These are phyloP conservation scores for Gadopsis marmoratus DNA, from an alignment of 2,797 vertebrate genomes.

Conservation along the genomic window DNA sequence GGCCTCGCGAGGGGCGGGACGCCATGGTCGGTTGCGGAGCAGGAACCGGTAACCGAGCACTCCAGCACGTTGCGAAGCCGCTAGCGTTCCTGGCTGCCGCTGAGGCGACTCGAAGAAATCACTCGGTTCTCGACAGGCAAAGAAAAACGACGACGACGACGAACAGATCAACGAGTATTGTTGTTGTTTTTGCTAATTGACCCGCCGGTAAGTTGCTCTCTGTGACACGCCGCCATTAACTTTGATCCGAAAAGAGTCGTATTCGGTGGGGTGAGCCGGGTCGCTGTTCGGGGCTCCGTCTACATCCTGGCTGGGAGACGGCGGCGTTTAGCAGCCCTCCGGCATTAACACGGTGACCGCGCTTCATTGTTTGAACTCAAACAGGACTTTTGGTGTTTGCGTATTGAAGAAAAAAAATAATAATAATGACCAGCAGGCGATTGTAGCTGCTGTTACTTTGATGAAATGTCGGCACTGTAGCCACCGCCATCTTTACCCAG, in stretches of 20 bases:
- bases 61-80: slow-evolving; percentile 77
- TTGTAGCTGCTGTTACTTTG: accelerated
- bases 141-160: no score
- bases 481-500: not conserved
- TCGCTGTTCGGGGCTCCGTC: slow-evolving; percentile 35
- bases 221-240: accelerated
- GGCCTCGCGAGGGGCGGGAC: slow-evolving; percentile 11
- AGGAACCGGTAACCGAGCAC: slow-evolving; percentile 69
- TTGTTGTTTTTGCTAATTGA: slow-evolving; percentile 53
- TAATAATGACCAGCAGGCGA: accelerated
- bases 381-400: accelerated
- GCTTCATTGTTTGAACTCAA: accelerated
- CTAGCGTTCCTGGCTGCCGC: slow-evolving; percentile 36
- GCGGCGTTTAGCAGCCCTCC: slow-evolving; percentile 26
- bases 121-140: slow-evolving; percentile 31
- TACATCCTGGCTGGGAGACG: slow-evolving; percentile 18
- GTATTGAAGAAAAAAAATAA: no score
- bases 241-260: accelerated
- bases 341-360: not conserved
- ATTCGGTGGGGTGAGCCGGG: slow-evolving; percentile 11
- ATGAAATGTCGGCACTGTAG: accelerated
- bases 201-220: slow-evolving; percentile 63
- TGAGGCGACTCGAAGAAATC: slow-evolving; percentile 56
- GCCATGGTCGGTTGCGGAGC: slow-evolving; percentile 34
- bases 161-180: not conserved